Base-by-base conservation (phyloP, 2,888 invertebrate genomes). In the Trissolcus japonicus region DNA sequence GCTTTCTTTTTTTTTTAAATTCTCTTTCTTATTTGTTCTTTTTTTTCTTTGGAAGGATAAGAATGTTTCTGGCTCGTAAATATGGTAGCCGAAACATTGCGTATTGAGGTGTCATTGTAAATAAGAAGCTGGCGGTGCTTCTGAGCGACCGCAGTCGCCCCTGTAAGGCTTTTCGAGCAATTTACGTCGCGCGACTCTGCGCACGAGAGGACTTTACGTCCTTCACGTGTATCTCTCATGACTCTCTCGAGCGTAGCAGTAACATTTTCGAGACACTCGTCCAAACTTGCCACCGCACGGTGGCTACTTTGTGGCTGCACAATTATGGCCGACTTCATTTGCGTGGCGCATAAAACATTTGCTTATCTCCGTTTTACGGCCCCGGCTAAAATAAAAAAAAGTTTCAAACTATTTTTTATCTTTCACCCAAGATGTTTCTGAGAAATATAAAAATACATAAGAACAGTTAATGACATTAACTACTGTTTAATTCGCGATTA, bases 81-180 rank as follows among this genome's bases (percentile, higher is more conserved):
- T 75, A 79, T 62, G 17, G 71, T 43, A 62, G 60, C 67, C 76
- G 72, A 78, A 78, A 78, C 61, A 56, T 17, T 46, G 67, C 61
- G 71, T 74, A 79, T 79, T 73, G 76, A 79, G 77, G 79, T 77
- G 80, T 80, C 80, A 71, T 66, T 71, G 66, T 80, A 80, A 80
- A 80, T 80, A 80, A 80, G 77, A 59, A 71, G 77, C 72, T 71
- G 79, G 77, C 71, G 75, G 73, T 62, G 79, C 78, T 78, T 80
- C 78, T 76, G 68, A 79, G 71, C 77, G 46, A 78, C 79, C 77
- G 78, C 78, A 74, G 74, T 69, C 57, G 66, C 66, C 65, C 50
- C 65, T 65, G 72, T 48, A 73, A 73, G 65, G 63, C 66, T 68
- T 72, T 67, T 67, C 67, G 53, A 63, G 77, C 77, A 72, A 77